Evolutionary conservation across 2,888 invertebrate species (phyloP), one percentile per base, ranked within the genome.

Genomic region (Electrophaes corylata): DNA sequence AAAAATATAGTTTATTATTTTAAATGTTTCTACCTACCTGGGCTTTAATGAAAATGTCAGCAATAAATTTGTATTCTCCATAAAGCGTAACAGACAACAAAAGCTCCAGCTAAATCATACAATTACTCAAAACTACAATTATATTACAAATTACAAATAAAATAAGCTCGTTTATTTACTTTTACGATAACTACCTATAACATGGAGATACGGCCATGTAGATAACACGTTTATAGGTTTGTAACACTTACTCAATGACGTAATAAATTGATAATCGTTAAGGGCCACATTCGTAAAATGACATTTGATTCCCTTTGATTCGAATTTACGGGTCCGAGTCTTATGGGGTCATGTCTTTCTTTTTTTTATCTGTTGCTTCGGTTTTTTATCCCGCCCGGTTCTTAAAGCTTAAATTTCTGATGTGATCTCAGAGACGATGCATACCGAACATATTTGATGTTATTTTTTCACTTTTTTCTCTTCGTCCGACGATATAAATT

Each of bases 361-460:
- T 74, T 73, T 29, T 73, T 74, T 67, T 71, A 70, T 74, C 72
- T 69, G 75, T 70, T 75, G 71, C 65, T 66, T 67, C 62, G 66
- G 72, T 77, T 84, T 76, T 83, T 81, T 76, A 75, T 75, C 73
- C 75, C 76, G 76, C 75, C 80, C 84, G 81, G 81, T 82, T 85
- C 80, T 86, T 82, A 79, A 81, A 80, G 88, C 87, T 88, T 85
- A 85, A 85, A 84, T 86, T 88, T 88, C 87, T 83, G 91, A 91
- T 91, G 84, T 84, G 88, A 91, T 90, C 90, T 85, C 80, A 73
- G 78, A 80, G 79, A 76, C 81, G 83, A 81, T 78, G 89, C 91
- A 91, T 91, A 86, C 91, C 91, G 79, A 81, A 82, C 91, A 91
- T 91, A 85, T 88, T 91, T 88, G 88, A 88, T 84, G 81, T 83